Evolutionary conservation across 2,888 invertebrate species (phyloP).

Genomic region (Cotesia congregata): DNA sequence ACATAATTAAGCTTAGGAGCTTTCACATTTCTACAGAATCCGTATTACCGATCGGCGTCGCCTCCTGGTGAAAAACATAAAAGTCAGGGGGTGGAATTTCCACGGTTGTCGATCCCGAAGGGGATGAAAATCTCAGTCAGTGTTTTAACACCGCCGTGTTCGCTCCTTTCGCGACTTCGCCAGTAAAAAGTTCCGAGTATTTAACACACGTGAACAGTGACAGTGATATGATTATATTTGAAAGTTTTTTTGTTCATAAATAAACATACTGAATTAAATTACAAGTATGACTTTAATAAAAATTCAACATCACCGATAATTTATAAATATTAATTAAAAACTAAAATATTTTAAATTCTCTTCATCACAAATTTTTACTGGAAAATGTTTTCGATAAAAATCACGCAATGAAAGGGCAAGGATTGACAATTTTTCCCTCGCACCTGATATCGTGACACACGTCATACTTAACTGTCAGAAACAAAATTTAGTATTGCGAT

Average conservation of each 20-base stretch:
- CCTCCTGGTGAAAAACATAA: conserved; percentile 12
- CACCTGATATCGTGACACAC: too few relatives aligned
- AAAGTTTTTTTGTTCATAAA: not conserved
- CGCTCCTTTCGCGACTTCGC: conserved; percentile 50
- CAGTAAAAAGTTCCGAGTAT: conserved; percentile 27
- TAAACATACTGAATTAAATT: not conserved
- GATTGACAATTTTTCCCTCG: too few relatives aligned
- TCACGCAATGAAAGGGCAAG: too few relatives aligned
- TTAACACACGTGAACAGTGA: conserved; percentile 50
- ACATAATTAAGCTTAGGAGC: too few relatives aligned
- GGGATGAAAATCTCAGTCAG: conserved; percentile 65
- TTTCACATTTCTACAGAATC: too few relatives aligned
- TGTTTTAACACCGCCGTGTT: conserved; percentile 62
- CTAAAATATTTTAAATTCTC: not conserved
- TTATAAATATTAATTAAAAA: not conserved
- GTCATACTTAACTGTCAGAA: too few relatives aligned
- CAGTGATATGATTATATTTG: conserved; percentile 26
- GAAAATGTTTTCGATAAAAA: too few relatives aligned
- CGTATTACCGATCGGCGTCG: conserved; percentile 18
- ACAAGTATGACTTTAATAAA: too few relatives aligned
- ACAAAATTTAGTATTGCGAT: too few relatives aligned
- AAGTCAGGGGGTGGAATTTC: conserved; percentile 34
- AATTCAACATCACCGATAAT: too few relatives aligned
- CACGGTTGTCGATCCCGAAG: conserved; percentile 39
- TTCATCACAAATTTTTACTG: not conserved